These are phyloP conservation scores for Huso huso DNA, from an alignment of 2,797 vertebrate species.

Conservation along the genomic window DNA sequence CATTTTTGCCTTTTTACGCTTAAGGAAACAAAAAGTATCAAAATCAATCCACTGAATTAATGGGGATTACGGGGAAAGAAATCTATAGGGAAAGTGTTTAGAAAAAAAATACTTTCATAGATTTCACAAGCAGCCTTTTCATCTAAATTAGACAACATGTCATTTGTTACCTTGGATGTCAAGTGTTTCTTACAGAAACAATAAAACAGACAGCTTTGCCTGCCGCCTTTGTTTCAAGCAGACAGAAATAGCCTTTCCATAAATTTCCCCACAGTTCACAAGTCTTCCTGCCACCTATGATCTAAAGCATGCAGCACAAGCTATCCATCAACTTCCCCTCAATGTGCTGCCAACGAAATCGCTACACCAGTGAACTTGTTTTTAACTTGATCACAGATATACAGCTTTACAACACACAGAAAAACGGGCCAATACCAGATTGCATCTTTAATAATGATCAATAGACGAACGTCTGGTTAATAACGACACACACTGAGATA, in stretches of 20 bases:
- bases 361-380: slow-evolving; percentile 10
- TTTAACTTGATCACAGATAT: slow-evolving; percentile 11
- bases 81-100: neutral
- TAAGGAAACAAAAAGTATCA: too few relatives aligned
- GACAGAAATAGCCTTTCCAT: slow-evolving; percentile 17
- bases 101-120: neutral
- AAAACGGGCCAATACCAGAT: too few relatives aligned
- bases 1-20: too few relatives aligned
- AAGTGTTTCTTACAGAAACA: too few relatives aligned
- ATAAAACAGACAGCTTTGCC: neutral
- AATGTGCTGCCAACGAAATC: slow-evolving; percentile 9
- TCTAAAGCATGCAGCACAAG: slow-evolving; percentile 18
- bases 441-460: too few relatives aligned
- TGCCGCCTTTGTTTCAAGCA: neutral
- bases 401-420: neutral
- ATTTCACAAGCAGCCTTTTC: neutral
- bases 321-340: slow-evolving; percentile 17
- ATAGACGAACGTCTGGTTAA: too few relatives aligned
- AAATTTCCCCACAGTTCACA: slow-evolving; percentile 10
- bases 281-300: slow-evolving; percentile 18
- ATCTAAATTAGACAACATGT: neutral
- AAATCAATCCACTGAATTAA: too few relatives aligned
- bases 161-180: neutral
- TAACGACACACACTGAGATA: too few relatives aligned
- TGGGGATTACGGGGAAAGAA: too few relatives aligned